Evolutionary conservation across 2,888 invertebrate species (phyloP).

Genomic region (Nysson spinosus): DNA sequence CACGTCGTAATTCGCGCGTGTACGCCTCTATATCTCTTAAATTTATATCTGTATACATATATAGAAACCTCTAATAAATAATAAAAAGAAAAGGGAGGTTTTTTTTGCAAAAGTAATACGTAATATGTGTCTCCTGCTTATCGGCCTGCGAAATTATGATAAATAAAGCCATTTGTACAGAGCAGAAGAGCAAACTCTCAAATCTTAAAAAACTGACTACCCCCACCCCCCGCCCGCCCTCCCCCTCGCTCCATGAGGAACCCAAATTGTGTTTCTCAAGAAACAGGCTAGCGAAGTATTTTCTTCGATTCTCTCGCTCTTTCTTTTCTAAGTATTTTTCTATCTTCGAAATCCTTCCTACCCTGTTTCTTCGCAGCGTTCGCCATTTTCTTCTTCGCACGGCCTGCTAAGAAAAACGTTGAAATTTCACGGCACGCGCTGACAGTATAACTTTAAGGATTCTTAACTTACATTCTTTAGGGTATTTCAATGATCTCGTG

Average conservation of each 20-base stretch:
- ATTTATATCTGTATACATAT: slow-evolving; percentile 7
- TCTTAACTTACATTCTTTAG: too few species aligned
- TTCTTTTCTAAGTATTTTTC: too few species aligned
- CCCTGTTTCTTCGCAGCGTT: too few species aligned
- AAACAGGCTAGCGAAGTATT: slow-evolving; percentile 10
- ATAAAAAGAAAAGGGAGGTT: slow-evolving; percentile 38
- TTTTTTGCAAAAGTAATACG: slow-evolving; percentile 48
- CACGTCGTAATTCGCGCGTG: background rate
- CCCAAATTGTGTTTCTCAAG: slow-evolving; percentile 27
- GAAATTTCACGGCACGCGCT: too few species aligned
- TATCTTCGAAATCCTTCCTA: too few species aligned
- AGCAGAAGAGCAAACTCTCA: slow-evolving; percentile 59
- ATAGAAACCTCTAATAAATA: slow-evolving; percentile 52
- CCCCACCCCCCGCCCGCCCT: too few species aligned
- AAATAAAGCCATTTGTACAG: slow-evolving; percentile 74
- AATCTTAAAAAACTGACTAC: slow-evolving; percentile 45
- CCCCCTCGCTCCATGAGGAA: slow-evolving; percentile 41
- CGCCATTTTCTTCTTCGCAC: too few species aligned
- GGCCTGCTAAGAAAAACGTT: too few species aligned
- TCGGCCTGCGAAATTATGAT: slow-evolving; percentile 55
- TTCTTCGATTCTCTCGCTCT: too few species aligned
- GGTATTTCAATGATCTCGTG: too few species aligned
- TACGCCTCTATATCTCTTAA: too few species aligned
- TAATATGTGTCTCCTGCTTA: slow-evolving; percentile 43
- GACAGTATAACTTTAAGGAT: too few species aligned